Conservation (phyloP, 2,113 vertebrate genomes). For the Marmota monax region DNA sequence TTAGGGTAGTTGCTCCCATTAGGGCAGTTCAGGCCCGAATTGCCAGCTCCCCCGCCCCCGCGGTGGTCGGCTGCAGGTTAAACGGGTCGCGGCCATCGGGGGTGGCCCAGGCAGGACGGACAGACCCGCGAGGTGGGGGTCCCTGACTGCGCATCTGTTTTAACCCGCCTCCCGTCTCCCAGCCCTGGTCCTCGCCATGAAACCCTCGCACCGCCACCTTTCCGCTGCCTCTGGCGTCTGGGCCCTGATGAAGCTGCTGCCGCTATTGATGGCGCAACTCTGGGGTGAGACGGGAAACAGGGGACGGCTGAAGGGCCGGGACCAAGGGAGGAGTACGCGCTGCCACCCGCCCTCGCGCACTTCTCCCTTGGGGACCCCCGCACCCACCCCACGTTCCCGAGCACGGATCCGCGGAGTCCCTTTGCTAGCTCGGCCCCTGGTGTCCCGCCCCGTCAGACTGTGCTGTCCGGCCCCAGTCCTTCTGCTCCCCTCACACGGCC, state of each 20-base stretch:
- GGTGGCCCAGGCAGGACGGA: not conserved
- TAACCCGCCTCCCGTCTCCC: not conserved
- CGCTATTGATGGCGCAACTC: conserved; percentile 67
- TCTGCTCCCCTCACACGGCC: not conserved
- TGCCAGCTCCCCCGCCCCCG: not conserved
- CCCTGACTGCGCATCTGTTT: not conserved
- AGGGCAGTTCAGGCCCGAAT: not conserved
- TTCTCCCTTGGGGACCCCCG: not conserved
- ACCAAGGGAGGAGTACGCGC: not conserved
- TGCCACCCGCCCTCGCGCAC: accelerated
- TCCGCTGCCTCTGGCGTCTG: not conserved
- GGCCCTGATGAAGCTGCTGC: not conserved
- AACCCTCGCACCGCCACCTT: not conserved
- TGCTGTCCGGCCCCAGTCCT: not conserved
- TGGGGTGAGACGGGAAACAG: conserved; percentile 66
- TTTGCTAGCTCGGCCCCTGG: not conserved
- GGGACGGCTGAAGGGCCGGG: not conserved
- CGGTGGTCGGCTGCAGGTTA: too few relatives aligned
- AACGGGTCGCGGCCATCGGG: not conserved
- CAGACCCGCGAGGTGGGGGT: not conserved
- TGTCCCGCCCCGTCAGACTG: accelerated
- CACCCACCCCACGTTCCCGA: not conserved
- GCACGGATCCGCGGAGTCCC: not conserved
- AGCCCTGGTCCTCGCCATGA: conserved; percentile 54
- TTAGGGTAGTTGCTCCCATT: not conserved